phyloP scores from a whole-genome alignment of 2,888 invertebrate genomes.

The Conchocele bisecta region DNA sequence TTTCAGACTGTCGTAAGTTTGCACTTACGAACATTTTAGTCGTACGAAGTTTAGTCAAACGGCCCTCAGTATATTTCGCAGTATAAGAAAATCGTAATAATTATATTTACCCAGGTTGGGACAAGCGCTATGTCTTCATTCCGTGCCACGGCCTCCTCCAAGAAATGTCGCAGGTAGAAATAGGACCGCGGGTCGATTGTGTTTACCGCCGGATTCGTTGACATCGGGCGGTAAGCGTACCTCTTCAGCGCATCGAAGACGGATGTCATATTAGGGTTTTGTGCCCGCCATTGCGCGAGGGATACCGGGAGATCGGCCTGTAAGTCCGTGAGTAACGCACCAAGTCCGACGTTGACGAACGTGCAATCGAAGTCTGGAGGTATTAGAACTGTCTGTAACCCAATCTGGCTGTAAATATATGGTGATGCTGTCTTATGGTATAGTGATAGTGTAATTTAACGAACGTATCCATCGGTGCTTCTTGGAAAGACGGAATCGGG shows the following conservation, averaged over 20 bases:
- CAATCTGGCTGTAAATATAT: slow-evolving; percentile 52
- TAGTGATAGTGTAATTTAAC: no score
- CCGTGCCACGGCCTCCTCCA: slow-evolving; percentile 61
- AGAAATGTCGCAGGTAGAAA: slow-evolving; percentile 71
- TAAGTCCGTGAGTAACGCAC: slow-evolving; percentile 67
- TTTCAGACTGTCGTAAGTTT: no score
- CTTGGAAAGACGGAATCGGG: no score
- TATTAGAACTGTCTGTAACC: slow-evolving; percentile 67
- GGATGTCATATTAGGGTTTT: slow-evolving; percentile 73
- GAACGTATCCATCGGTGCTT: no score
- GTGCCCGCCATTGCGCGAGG: slow-evolving; percentile 65
- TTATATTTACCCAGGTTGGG: slow-evolving; percentile 78
- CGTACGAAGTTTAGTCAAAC: no score
- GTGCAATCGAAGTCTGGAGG: slow-evolving; percentile 80
- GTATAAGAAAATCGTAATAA: no score
- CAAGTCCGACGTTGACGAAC: slow-evolving; percentile 76
- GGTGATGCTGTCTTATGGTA: no score
- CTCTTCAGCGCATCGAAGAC: slow-evolving; percentile 71
- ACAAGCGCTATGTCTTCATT: slow-evolving; percentile 69
- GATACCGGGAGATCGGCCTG: slow-evolving; percentile 63
- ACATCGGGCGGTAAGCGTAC: slow-evolving; percentile 75
- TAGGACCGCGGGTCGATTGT: slow-evolving; percentile 75
- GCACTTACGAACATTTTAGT: no score
- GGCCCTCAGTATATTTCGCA: no score
- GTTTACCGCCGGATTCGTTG: slow-evolving; percentile 61